phyloP scores from a whole-genome alignment of 1,140 invertebrate genomes.

The Halictus rubicundus region DNA sequence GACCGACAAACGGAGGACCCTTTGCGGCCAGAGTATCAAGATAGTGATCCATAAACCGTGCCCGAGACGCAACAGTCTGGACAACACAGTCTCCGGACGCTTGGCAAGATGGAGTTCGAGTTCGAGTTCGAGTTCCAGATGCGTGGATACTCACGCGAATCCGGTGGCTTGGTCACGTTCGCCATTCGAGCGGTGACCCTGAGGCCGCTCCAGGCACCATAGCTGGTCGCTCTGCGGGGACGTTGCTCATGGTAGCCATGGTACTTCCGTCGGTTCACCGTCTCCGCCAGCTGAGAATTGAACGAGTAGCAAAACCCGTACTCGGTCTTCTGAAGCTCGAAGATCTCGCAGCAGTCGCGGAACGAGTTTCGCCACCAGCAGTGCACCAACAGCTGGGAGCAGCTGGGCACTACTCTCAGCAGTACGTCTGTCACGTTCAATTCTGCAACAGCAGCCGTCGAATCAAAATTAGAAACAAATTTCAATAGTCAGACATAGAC shows the following conservation, averaged over 20 bases:
- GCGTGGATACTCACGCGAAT: conserved; percentile 28
- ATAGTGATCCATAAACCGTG: background rate
- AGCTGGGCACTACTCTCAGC: conserved; percentile 24
- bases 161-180: conserved; percentile 41
- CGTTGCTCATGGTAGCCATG: background rate
- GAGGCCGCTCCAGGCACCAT: conserved; percentile 43
- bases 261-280: background rate
- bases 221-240: conserved; percentile 30
- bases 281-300: conserved; percentile 29
- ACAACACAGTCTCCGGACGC: background rate
- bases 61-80: background rate
- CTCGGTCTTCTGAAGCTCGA: conserved; percentile 40
- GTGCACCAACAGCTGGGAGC: conserved; percentile 17
- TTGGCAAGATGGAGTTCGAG: background rate
- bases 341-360: conserved; percentile 44
- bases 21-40: background rate
- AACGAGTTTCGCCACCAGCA: conserved; percentile 42
- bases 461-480: too few species aligned
- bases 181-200: conserved; percentile 38
- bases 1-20: too few species aligned
- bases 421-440: conserved; percentile 39
- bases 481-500: too few species aligned
- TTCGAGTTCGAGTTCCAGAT: background rate
- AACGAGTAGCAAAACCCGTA: conserved; percentile 47
- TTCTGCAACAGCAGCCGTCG: background rate